Conservation (phyloP, 2,797 vertebrate genomes). For the Etheostoma perlongum region DNA sequence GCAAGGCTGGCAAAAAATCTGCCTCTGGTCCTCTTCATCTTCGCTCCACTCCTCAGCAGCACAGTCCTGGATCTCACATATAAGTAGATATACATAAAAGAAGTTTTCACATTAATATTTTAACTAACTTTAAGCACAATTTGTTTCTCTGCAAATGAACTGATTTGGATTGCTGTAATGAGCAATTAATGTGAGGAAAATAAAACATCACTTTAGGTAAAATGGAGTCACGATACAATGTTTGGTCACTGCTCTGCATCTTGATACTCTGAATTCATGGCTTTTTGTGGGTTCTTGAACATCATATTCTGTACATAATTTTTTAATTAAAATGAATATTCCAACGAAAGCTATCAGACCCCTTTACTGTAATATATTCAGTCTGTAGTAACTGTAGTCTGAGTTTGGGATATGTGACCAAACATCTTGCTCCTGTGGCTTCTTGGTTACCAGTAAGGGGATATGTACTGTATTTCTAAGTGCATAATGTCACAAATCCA, state of each 20-base stretch:
- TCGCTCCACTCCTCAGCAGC: constrained; percentile 43
- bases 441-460: background rate
- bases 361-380: background rate
- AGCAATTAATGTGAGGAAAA: constrained; percentile 3
- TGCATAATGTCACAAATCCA: constrained; percentile 12
- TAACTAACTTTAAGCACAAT: constrained; percentile 27
- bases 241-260: constrained; percentile 5
- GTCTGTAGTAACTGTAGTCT: background rate
- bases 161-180: constrained; percentile 3
- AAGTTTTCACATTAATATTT: constrained; percentile 17
- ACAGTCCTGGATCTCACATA: constrained; percentile 47
- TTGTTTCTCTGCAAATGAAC: constrained; percentile 18
- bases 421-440: background rate
- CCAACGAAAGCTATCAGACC: background rate
- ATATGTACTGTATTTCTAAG: background rate
- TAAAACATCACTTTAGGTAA: background rate
- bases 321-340: background rate
- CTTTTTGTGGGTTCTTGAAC: constrained; percentile 17
- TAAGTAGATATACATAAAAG: constrained; percentile 21
- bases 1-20: constrained; percentile 70
- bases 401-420: constrained; percentile 6
- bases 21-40: constrained; percentile 72
- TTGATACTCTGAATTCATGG: background rate
- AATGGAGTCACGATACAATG: background rate
- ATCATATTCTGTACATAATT: constrained; percentile 5